Conservation (phyloP, 1,140 invertebrate genomes). For the Melipona quadrifasciata region DNA sequence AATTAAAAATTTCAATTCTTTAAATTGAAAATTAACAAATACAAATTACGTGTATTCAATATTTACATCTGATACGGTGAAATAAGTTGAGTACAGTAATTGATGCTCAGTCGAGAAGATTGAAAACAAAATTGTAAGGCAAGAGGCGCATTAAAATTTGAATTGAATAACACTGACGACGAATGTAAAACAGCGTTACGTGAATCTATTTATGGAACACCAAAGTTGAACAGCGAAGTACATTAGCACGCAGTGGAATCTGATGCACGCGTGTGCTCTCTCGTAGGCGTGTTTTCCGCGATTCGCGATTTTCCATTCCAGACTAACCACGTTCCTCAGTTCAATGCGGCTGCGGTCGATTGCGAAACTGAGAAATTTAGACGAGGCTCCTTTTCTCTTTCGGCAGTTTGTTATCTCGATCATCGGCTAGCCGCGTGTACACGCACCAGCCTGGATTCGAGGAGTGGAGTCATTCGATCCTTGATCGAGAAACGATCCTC, state of each 20-base stretch:
- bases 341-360: conserved; percentile 14
- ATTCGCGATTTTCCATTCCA: conserved; percentile 33
- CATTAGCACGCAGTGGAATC: background rate
- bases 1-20: too few species aligned
- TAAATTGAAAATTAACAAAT: too few species aligned
- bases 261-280: background rate
- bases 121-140: too few species aligned
- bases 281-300: background rate
- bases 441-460: background rate
- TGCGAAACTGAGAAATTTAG: conserved; percentile 33
- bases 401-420: conserved; percentile 21
- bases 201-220: background rate
- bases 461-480: background rate
- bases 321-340: background rate
- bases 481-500: conserved; percentile 6
- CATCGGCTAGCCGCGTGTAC: background rate
- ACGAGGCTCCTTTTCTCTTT: conserved; percentile 49
- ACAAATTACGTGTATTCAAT: too few species aligned
- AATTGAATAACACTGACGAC: background rate
- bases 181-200: background rate
- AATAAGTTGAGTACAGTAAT: too few species aligned
- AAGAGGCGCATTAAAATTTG: background rate
- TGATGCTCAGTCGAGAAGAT: too few species aligned
- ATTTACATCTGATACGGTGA: too few species aligned
- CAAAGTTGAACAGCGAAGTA: background rate